phyloP scores from a whole-genome alignment of 2,797 vertebrate species.

The Sebastes umbrosus region DNA sequence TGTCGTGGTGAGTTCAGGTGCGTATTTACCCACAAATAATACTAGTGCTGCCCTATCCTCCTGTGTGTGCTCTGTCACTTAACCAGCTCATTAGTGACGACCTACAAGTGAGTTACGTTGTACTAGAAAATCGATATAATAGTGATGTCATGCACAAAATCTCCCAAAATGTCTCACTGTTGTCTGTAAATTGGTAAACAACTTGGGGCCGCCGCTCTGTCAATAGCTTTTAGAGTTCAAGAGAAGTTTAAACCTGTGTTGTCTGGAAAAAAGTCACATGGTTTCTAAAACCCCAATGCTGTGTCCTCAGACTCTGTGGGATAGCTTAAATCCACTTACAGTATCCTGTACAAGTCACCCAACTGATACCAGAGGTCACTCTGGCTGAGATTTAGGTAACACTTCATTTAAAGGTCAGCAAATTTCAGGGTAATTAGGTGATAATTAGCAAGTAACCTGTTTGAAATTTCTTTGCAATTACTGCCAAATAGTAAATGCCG shows the following conservation, averaged over 20 bases:
- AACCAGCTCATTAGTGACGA: neutral
- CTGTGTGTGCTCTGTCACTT: neutral
- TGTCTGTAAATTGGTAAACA: neutral
- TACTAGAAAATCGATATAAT: neutral
- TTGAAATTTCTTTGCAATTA: too few relatives aligned
- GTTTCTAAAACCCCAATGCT: neutral
- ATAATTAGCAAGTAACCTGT: too few relatives aligned
- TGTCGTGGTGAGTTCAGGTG: conserved; percentile 96
- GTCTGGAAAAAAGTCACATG: conserved; percentile 21
- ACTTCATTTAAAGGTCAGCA: too few relatives aligned
- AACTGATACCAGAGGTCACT: neutral
- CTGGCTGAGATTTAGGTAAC: neutral
- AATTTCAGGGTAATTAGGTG: too few relatives aligned
- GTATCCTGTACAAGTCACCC: neutral
- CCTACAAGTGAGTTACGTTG: neutral
- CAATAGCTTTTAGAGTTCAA: neutral
- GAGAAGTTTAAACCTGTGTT: conserved; percentile 14
- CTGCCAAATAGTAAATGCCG: too few relatives aligned
- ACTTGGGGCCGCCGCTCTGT: neutral
- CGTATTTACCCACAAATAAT: conserved; percentile 64
- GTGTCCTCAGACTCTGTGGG: neutral
- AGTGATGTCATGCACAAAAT: too few relatives aligned
- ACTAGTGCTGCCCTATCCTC: neutral
- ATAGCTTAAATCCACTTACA: conserved; percentile 1
- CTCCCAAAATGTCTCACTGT: neutral